These are phyloP conservation scores for Morphnarchus princeps DNA, from an alignment of 2,113 vertebrate species.

Conservation along the genomic window DNA sequence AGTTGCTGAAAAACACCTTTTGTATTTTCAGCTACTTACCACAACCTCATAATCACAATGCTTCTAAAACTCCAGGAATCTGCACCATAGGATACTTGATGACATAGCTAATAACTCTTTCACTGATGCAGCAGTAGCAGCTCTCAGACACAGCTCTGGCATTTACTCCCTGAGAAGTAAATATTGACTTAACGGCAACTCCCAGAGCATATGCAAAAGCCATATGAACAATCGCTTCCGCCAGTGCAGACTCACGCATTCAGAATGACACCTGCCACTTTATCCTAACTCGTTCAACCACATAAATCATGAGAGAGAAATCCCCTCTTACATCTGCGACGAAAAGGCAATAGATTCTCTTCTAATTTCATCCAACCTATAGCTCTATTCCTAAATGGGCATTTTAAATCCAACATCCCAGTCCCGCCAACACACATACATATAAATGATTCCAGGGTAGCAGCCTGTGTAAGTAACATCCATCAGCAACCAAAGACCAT, in stretches of 20 bases:
- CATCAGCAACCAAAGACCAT: background rate
- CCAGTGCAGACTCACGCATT: background rate
- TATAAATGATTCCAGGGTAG: background rate
- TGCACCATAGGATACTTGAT: background rate
- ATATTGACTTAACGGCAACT: constrained; percentile 39
- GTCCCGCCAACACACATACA: background rate
- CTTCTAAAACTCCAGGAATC: constrained; percentile 51
- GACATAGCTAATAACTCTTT: constrained; percentile 38
- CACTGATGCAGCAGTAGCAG: constrained; percentile 1
- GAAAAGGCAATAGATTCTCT: background rate
- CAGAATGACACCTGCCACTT: background rate
- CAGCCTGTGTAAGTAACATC: background rate
- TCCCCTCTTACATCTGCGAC: background rate
- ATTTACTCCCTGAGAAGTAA: constrained; percentile 6
- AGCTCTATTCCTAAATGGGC: background rate
- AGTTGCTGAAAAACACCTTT: background rate
- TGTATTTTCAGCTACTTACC: constrained; percentile 1
- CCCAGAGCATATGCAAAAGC: background rate
- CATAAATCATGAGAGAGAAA: background rate
- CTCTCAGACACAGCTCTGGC: background rate
- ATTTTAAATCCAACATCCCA: background rate
- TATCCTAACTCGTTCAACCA: background rate
- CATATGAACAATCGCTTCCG: background rate
- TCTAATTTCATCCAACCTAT: background rate
- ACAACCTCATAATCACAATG: constrained; percentile 15